Percentiles rank a stretch among this genome's conserved stretches.
Evolutionary conservation across 2,113 vertebrate genomes (phyloP).

Genomic region (Trachemys scripta): DNA sequence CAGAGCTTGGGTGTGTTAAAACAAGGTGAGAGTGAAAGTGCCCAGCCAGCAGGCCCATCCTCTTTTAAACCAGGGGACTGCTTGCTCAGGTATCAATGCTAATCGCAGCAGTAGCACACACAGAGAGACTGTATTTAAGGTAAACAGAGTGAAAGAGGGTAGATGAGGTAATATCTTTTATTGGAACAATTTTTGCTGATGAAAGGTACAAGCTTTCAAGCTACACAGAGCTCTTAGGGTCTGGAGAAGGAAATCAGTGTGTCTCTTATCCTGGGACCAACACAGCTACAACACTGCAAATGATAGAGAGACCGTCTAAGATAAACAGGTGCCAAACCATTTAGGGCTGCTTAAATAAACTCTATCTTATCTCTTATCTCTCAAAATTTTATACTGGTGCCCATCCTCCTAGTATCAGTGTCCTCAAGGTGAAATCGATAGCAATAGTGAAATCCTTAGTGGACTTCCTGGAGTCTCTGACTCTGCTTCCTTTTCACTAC

Average conservation of each 20-base stretch:
- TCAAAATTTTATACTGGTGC: neutral
- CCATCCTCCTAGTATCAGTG: neutral
- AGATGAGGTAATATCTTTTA: too few relatives aligned
- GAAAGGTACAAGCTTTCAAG: too few relatives aligned
- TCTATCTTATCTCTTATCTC: neutral
- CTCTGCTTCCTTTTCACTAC: neutral
- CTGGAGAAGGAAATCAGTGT: neutral
- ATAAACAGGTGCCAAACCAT: neutral
- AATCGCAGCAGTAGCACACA: too few relatives aligned
- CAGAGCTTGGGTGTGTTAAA: neutral
- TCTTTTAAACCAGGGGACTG: neutral
- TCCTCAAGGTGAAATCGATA: neutral
- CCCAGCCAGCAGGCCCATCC: neutral
- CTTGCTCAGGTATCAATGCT: accelerated
- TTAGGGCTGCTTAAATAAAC: neutral
- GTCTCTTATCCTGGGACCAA: too few relatives aligned
- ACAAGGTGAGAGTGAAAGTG: neutral
- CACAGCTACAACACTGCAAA: neutral
- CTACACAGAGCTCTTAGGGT: too few relatives aligned
- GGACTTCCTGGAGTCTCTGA: neutral
- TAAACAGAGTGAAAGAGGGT: too few relatives aligned
- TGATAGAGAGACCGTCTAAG: neutral
- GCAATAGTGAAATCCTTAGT: neutral
- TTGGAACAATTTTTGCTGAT: too few relatives aligned
- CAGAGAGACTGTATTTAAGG: too few relatives aligned